phyloP scores from a whole-genome alignment of 2,113 vertebrate genomes.

The Calonectris borealis region DNA sequence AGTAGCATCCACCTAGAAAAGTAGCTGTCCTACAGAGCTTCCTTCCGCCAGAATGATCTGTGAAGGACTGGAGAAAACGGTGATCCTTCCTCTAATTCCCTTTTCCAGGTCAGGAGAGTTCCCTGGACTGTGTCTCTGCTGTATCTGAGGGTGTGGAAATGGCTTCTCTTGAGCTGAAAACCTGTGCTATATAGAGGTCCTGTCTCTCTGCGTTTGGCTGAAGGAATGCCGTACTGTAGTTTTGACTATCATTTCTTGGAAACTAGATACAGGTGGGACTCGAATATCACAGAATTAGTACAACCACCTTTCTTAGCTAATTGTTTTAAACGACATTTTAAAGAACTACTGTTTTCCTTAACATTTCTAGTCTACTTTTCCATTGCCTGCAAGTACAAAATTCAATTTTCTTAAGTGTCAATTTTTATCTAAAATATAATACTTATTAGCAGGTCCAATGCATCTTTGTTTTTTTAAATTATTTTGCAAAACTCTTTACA shows the following conservation, averaged over 20 bases:
- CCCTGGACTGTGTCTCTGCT: neutral
- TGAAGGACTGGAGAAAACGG: neutral
- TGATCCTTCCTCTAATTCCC: neutral
- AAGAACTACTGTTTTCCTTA: neutral
- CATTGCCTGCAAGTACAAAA: neutral
- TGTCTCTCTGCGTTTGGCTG: neutral
- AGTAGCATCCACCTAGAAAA: neutral
- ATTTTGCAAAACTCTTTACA: conserved; percentile 4
- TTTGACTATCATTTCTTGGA: neutral
- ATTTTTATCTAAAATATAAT: conserved; percentile 38
- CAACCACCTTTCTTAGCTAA: neutral
- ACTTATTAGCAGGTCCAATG: conserved; percentile 2
- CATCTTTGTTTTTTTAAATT: conserved; percentile 2
- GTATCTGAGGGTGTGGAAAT: neutral
- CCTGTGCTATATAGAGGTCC: neutral
- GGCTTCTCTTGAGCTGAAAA: neutral
- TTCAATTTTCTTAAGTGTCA: conserved; percentile 21
- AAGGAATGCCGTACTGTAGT: neutral
- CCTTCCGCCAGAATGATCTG: neutral
- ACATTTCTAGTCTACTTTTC: neutral
- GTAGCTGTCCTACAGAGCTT: neutral
- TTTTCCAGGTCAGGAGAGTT: neutral
- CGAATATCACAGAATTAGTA: neutral
- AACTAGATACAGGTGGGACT: neutral
- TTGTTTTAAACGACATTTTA: neutral